Base-by-base conservation (phyloP, 2,888 invertebrate species). In the Melieria omissa region DNA sequence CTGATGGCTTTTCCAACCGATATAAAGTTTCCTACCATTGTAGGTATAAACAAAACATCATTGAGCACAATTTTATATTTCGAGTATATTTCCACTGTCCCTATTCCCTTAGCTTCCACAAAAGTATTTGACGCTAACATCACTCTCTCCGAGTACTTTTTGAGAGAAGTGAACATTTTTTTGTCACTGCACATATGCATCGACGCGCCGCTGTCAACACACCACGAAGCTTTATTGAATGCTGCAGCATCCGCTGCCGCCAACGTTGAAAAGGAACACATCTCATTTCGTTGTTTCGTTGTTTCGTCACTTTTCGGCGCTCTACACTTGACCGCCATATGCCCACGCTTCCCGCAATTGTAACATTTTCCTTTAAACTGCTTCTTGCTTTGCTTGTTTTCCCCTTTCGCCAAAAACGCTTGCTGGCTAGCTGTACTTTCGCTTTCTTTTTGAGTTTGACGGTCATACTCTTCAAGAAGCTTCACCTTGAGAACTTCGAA, bases 11-110 rank as follows among this genome's bases (percentile, higher is more conserved):
- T 75, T 16, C 45, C 63, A 14, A 75, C 69, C 16, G 73, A 75
- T 16, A 70, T 62, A 54, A 73, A 75, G 65, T 74, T 75, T 62
- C 65, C 71, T 47, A 63, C 45, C 45, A 75, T 70, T 7, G 10
- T 46, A 10, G 75, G 68, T 5, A 73, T 71, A 62, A 66, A 74
- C 49, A 72, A 55, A 7, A 70, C 69, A 44, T 72, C 65, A 8
- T 46, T 65, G 6, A 74, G 62, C 29, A 44, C 63, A n/a, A 72
- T 61, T 47, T 65, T 44, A 14, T 57, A 45, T 6, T 55, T 58
- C 29, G 12, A 62, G 61, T 61, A 54, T 52, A 66, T 52, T 65
- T 58, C 41, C 0, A 70, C 66, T 12, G 42, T 62, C 14, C 66
- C 72, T 49, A 57, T 57, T 42, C 67, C 63, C 47, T 49, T 14